A percentile compares a stretch with the other conserved stretches of the same genome.
Conservation (phyloP, 1,140 invertebrate genomes). For the Helicoverpa zea region DNA sequence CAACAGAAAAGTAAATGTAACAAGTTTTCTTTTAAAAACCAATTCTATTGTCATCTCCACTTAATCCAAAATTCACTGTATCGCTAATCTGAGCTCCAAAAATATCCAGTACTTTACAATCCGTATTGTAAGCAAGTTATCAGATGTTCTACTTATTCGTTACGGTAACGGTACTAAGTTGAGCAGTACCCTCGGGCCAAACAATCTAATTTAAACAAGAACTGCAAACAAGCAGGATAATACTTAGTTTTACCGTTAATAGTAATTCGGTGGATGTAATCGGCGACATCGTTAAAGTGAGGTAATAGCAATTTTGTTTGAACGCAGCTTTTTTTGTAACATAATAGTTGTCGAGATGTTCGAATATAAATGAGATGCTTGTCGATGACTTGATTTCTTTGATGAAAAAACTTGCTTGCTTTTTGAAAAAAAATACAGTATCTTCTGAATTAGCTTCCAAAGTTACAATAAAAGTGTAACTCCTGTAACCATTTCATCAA, state of each 20-base stretch:
- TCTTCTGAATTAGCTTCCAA: no score
- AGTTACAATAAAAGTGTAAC: no score
- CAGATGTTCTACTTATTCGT: conserved; percentile 9
- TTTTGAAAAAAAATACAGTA: no score
- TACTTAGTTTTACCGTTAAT: conserved; percentile 15
- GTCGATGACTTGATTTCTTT: no score
- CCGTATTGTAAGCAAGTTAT: not conserved
- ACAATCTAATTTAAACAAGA: conserved; percentile 35
- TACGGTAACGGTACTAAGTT: conserved; percentile 23
- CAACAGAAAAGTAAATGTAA: no score
- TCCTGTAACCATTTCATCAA: no score
- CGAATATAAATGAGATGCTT: not conserved
- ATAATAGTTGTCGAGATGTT: not conserved
- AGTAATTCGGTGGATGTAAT: conserved; percentile 32
- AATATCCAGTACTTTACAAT: not conserved
- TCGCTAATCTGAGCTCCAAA: not conserved
- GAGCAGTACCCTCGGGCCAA: conserved; percentile 9
- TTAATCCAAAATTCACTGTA: not conserved
- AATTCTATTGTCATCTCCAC: no score
- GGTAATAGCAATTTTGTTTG: not conserved
- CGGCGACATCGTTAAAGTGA: conserved; percentile 1
- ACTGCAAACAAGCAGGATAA: conserved; percentile 7
- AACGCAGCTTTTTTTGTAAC: no score
- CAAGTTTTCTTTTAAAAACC: no score
- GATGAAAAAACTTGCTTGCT: no score